Evolutionary conservation across 2,888 invertebrate genomes (phyloP).

Genomic region (Nesidiocoris tenuis): DNA sequence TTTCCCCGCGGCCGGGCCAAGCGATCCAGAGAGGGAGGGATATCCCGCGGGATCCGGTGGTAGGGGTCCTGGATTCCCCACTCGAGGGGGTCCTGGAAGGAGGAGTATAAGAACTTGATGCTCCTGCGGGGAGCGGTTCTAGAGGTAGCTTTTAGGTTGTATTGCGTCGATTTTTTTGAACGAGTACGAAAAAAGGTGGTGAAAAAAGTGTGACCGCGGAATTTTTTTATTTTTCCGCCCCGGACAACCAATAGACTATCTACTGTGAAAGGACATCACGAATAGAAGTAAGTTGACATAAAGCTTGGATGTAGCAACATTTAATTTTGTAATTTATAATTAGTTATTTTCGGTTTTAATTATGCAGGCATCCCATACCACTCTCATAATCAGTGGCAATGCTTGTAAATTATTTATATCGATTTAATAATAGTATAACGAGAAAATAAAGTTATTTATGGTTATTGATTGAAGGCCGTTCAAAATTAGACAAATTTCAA

Average conservation of each 20-base stretch:
- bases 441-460: too few relatives aligned
- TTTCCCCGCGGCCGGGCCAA: too few relatives aligned
- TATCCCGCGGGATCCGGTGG: not conserved
- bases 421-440: too few relatives aligned
- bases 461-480: too few relatives aligned
- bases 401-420: too few relatives aligned
- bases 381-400: too few relatives aligned
- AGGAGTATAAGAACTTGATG: not conserved
- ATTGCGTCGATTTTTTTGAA: not conserved
- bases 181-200: not conserved
- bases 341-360: not conserved
- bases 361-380: too few relatives aligned
- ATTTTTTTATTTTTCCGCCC: not conserved
- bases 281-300: too few relatives aligned
- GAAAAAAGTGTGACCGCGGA: not conserved
- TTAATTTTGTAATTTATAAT: too few relatives aligned
- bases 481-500: too few relatives aligned
- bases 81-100: not conserved
- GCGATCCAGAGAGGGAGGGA: not conserved
- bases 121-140: not conserved
- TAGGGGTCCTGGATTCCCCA: not conserved
- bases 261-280: too few relatives aligned
- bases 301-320: too few relatives aligned
- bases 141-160: not conserved
- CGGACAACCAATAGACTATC: not conserved